Evolutionary conservation across 2,888 invertebrate genomes (phyloP).

Genomic region (Harpalus rubripes): DNA sequence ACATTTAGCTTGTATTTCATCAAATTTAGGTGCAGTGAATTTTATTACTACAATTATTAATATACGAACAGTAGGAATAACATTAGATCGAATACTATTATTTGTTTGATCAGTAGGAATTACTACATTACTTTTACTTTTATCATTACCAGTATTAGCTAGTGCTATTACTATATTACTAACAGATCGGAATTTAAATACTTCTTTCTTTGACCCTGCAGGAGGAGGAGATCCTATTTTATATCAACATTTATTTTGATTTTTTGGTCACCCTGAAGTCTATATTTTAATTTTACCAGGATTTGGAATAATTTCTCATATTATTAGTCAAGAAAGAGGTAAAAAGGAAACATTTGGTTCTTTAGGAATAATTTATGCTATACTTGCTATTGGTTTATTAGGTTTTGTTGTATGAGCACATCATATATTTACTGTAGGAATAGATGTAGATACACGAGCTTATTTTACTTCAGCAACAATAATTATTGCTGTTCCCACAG

Average conservation of each 20-base stretch:
- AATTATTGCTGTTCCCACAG: constrained; percentile 92
- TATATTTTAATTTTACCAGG: constrained; percentile 92
- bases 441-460: constrained; percentile 91
- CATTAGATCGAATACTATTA: constrained; percentile 83
- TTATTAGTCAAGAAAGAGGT: constrained; percentile 86
- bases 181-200: constrained; percentile 89
- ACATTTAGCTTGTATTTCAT: no score
- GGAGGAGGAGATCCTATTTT: constrained; percentile 90
- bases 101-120: constrained; percentile 87
- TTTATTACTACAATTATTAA: constrained; percentile 89
- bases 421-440: constrained; percentile 91
- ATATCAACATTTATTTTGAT: constrained; percentile 92
- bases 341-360: constrained; percentile 87
- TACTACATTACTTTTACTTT: constrained; percentile 82
- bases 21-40: constrained; percentile 66
- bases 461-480: constrained; percentile 92
- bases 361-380: constrained; percentile 91
- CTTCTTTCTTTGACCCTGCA: constrained; percentile 88
- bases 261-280: constrained; percentile 93
- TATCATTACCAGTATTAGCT: constrained; percentile 87
- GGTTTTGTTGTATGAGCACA: constrained; percentile 93
- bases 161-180: constrained; percentile 89
- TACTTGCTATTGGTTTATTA: constrained; percentile 88
- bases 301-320: constrained; percentile 90
- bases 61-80: constrained; percentile 82